Percentiles rank a stretch among this genome's conserved stretches.
Conservation (phyloP, 1,140 invertebrate species). For the Conus betulinus region DNA sequence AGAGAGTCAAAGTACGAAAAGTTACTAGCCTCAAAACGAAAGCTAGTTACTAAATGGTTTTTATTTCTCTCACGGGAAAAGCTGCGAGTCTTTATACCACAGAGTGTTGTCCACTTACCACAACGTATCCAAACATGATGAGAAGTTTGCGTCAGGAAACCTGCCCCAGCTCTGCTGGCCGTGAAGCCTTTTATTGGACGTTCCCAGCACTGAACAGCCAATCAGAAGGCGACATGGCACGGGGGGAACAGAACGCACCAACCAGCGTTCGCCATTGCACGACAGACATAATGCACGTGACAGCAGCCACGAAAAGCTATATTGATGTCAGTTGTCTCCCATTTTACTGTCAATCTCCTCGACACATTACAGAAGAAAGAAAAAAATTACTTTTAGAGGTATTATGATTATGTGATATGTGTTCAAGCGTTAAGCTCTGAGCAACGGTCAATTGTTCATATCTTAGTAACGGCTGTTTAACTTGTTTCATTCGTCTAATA, state of each 20-base stretch:
- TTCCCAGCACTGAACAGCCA: not conserved
- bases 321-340: not conserved
- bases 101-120: not conserved
- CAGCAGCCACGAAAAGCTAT: not conserved
- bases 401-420: no score
- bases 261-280: not conserved
- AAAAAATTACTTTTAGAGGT: no score
- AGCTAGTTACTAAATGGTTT: no score
- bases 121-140: slow-evolving; percentile 1
- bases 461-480: not conserved
- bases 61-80: not conserved
- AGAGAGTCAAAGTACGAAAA: no score
- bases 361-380: not conserved
- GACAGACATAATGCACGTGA: not conserved
- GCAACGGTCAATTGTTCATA: not conserved
- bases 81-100: not conserved
- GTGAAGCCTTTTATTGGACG: not conserved
- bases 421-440: no score
- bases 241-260: not conserved
- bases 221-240: not conserved
- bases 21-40: no score
- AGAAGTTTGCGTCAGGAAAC: not conserved
- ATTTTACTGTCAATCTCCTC: not conserved
- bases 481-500: not conserved
- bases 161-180: not conserved